phyloP scores from a whole-genome alignment of 1,140 invertebrate genomes.

The Fragariocoptes setiger region DNA sequence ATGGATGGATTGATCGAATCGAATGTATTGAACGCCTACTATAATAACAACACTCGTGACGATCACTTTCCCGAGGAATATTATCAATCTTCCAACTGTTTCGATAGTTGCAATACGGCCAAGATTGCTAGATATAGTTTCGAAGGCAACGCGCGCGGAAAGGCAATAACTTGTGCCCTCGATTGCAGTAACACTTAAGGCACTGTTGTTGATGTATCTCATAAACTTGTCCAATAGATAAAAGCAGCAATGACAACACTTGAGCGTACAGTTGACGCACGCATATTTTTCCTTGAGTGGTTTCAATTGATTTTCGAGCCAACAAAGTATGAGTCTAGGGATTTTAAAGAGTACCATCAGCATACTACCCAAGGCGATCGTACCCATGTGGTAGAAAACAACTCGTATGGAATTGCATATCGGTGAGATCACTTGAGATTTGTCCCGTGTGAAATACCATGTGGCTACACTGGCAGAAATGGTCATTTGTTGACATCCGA shows the following conservation, averaged over 20 bases:
- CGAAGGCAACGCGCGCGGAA: conserved; percentile 35
- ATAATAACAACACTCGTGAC: conserved; percentile 48
- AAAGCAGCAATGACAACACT: conserved; percentile 35
- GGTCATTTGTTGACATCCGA: conserved; percentile 41
- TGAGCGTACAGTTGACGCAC: conserved; percentile 13
- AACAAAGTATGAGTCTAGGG: conserved; percentile 24
- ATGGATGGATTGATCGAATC: conserved; percentile 10
- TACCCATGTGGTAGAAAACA: conserved; percentile 35
- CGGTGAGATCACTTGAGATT: conserved; percentile 24
- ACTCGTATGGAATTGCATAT: conserved; percentile 24
- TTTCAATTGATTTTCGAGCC: conserved; percentile 15
- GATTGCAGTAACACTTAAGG: conserved; percentile 44
- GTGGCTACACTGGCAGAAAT: conserved; percentile 34
- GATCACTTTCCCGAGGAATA: conserved; percentile 61
- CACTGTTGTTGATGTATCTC: conserved; percentile 36
- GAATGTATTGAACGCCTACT: conserved; percentile 16
- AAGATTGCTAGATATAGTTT: conserved; percentile 44
- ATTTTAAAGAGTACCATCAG: conserved; percentile 36
- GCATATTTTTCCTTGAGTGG: conserved; percentile 4
- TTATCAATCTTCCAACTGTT: conserved; percentile 67
- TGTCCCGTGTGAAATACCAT: conserved; percentile 47
- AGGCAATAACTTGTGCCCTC: conserved; percentile 32
- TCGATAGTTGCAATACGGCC: conserved; percentile 68
- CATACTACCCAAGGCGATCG: conserved; percentile 38
- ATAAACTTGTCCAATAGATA: conserved; percentile 37